These are phyloP conservation scores for Neopipo cinnamomea DNA, from an alignment of 2,113 vertebrate genomes.

Conservation along the genomic window DNA sequence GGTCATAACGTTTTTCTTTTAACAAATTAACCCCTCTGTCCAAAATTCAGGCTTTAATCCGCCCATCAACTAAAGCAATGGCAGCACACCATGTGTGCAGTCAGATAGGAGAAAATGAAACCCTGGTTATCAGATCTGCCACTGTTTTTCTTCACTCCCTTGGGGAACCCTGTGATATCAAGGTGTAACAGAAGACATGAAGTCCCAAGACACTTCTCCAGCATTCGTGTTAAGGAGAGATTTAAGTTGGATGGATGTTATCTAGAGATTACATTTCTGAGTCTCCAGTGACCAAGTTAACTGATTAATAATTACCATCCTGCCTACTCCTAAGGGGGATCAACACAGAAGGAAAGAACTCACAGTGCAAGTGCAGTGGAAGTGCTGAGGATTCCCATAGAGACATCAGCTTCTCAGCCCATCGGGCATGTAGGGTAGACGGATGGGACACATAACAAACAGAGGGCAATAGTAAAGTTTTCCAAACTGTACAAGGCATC, in stretches of 20 bases:
- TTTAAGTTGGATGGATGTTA: not conserved
- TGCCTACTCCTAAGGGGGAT: not conserved
- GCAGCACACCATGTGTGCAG: not conserved
- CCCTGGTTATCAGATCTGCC: not conserved
- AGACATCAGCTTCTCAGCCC: not conserved
- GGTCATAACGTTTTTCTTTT: not conserved
- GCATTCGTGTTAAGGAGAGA: rapidly evolving
- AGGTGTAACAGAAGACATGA: not conserved
- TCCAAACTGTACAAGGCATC: not conserved
- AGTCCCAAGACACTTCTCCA: not conserved
- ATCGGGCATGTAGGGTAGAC: rapidly evolving
- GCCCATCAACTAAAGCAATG: not conserved
- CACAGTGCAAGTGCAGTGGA: not conserved
- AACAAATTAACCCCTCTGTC: not conserved
- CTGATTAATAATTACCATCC: not conserved
- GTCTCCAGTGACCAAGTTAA: not conserved
- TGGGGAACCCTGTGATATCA: not conserved
- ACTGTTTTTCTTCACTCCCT: not conserved
- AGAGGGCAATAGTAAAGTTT: not conserved
- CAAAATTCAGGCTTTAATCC: not conserved
- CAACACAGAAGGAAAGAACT: not conserved
- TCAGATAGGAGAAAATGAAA: not conserved
- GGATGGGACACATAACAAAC: not conserved
- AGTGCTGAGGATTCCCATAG: not conserved
- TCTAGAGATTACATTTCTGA: not conserved